phyloP scores from a whole-genome alignment of 2,888 invertebrate genomes.

The Lomographa bimaculata region DNA sequence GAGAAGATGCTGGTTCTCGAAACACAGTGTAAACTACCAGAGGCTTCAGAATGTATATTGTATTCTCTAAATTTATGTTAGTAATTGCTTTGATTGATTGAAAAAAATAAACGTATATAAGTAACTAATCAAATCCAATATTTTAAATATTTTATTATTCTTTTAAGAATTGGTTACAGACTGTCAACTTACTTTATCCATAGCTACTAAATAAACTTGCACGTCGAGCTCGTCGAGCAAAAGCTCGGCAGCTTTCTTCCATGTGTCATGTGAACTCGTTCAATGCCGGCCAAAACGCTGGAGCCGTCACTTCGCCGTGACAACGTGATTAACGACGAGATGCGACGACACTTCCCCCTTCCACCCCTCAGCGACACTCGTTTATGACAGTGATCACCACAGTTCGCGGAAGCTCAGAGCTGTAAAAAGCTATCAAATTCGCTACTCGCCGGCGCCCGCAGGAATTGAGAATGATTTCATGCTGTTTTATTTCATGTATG shows the following conservation, averaged over 20 bases:
- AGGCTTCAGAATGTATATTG: no score
- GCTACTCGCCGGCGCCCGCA: constrained; percentile 21
- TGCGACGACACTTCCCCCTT: constrained; percentile 45
- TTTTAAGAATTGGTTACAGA: no score
- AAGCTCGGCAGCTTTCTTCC: constrained; percentile 2
- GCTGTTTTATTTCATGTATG: no score
- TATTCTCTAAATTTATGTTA: no score
- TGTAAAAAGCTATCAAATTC: constrained; percentile 22
- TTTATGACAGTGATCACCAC: constrained; percentile 21
- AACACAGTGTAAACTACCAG: no score
- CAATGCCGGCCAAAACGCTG: constrained; percentile 49
- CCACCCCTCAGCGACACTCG: constrained; percentile 2
- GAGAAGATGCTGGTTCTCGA: no score
- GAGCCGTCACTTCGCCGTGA: constrained; percentile 57
- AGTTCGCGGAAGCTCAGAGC: constrained; percentile 23
- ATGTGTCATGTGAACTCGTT: constrained; percentile 39
- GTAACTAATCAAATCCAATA: no score
- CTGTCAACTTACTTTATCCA: no score
- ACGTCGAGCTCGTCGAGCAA: constrained; percentile 1
- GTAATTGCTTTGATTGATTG: no score
- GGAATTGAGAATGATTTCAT: constrained; percentile 22
- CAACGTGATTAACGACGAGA: constrained; percentile 67
- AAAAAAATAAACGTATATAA: no score
- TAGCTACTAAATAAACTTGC: no score
- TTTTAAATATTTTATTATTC: no score